phyloP scores from a whole-genome alignment of 2,113 vertebrate species.

The Ia io region DNA sequence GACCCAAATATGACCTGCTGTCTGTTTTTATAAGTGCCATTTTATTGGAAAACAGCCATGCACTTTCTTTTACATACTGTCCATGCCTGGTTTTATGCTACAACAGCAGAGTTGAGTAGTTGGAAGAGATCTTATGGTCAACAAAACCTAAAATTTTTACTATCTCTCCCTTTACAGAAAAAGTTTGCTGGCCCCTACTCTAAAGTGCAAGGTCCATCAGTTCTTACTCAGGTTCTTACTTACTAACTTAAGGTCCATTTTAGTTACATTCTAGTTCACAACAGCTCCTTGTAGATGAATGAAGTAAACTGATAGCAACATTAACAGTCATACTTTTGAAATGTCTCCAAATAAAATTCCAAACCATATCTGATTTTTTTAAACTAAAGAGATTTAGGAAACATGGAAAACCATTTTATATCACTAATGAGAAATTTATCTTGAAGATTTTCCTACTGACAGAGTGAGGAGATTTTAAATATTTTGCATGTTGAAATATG shows the following conservation, averaged over 20 bases:
- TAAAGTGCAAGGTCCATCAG: not conserved
- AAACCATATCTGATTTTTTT: conserved; percentile 44
- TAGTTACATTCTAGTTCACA: not conserved
- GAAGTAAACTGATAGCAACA: conserved; percentile 11
- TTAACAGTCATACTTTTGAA: not conserved
- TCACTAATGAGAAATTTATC: conserved; percentile 53
- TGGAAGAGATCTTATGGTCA: not conserved
- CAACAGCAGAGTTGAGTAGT: not conserved
- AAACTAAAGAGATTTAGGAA: conserved; percentile 37
- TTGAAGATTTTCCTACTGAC: not conserved
- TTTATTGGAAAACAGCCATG: conserved; percentile 2
- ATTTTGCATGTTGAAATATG: conserved; percentile 1
- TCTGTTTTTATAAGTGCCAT: not conserved
- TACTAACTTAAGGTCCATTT: not conserved
- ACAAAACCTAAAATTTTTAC: conserved; percentile 22
- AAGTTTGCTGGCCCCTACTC: not conserved
- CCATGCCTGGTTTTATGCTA: not conserved
- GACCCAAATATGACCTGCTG: not conserved
- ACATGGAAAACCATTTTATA: conserved; percentile 36
- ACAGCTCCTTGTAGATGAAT: not conserved
- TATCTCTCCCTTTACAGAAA: not conserved
- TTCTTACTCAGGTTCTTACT: conserved; percentile 29
- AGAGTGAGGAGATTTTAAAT: conserved; percentile 43
- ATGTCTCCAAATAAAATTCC: conserved; percentile 7
- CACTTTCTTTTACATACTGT: not conserved